A percentile compares a stretch with the other conserved stretches of the same genome.
phyloP scores from a whole-genome alignment of 2,797 vertebrate species.

The Dicrostonyx torquatus region DNA sequence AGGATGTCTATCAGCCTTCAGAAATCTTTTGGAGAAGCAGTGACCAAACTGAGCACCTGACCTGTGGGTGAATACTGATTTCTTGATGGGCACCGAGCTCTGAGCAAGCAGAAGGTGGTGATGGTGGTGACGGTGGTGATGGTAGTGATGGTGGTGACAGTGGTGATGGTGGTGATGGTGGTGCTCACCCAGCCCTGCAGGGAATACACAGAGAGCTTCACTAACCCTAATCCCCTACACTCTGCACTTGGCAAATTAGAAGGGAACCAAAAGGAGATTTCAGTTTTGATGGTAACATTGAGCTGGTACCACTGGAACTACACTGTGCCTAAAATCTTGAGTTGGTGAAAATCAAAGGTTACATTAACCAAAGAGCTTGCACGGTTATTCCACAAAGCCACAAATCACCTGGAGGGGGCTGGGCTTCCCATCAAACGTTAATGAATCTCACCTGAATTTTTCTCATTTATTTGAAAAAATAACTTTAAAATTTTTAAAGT shows the following conservation, averaged over 20 bases:
- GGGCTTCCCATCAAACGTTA: slow-evolving; percentile 41
- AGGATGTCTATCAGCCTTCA: not conserved
- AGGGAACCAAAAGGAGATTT: slow-evolving; percentile 12
- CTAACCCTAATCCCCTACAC: not conserved
- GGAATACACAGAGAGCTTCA: not conserved
- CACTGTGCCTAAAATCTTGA: slow-evolving; percentile 28
- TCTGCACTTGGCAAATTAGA: slow-evolving; percentile 17
- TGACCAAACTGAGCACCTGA: not conserved
- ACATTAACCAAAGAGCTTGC: slow-evolving; percentile 29
- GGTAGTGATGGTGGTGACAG: too few species aligned
- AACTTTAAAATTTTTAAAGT: not conserved
- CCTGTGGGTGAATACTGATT: not conserved
- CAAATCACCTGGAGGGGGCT: not conserved
- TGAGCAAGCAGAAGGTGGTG: not conserved
- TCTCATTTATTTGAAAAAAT: not conserved
- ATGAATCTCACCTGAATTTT: slow-evolving; percentile 54
- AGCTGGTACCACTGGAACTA: slow-evolving; percentile 49
- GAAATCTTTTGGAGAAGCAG: not conserved
- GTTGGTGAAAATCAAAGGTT: slow-evolving; percentile 67
- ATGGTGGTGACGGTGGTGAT: too few species aligned
- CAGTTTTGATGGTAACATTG: slow-evolving; percentile 24
- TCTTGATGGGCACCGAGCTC: not conserved
- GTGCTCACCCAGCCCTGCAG: not conserved
- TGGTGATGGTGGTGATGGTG: not conserved
- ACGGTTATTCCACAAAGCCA: slow-evolving; percentile 26